These are phyloP conservation scores for Montipora sp. DNA, from an alignment of 64 coral and sea anemone genomes.

Conservation along the genomic window DNA sequence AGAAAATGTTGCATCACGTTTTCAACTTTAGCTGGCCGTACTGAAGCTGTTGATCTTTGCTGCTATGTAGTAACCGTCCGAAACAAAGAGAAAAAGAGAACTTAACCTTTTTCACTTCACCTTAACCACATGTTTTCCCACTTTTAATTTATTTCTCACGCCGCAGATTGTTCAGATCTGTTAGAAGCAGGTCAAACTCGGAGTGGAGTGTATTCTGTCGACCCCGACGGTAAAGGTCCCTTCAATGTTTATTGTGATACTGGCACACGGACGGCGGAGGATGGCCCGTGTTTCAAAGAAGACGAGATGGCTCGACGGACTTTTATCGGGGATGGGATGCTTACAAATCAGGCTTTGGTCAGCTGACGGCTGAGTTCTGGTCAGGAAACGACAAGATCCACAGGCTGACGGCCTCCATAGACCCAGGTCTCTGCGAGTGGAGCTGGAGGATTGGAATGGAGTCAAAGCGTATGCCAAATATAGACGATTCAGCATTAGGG, in stretches of 20 bases:
- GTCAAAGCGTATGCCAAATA: constrained; percentile 49
- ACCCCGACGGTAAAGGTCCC: constrained; percentile 3
- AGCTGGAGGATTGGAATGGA: constrained; percentile 62
- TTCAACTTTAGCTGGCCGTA: no score
- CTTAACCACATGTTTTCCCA: no score
- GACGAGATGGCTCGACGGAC: constrained; percentile 6
- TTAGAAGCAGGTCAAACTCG: constrained; percentile 7
- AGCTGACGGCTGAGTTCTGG: background rate
- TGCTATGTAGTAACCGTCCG: no score
- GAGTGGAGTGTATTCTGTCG: constrained; percentile 23
- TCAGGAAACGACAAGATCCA: constrained; percentile 25
- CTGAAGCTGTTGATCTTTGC: no score
- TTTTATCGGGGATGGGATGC: constrained; percentile 16
- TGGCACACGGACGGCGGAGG: constrained; percentile 33
- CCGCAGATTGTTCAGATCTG: background rate
- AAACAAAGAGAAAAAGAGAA: no score
- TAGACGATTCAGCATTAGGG: constrained; percentile 21
- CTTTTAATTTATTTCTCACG: no score
- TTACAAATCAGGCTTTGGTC: constrained; percentile 47
- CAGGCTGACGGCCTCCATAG: background rate
- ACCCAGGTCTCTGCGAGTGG: constrained; percentile 32
- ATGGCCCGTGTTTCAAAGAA: constrained; percentile 60
- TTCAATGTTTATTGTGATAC: constrained; percentile 49
- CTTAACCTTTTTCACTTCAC: no score
- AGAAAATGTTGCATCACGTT: no score